Conservation (phyloP, 2,888 invertebrate species). For the Ornithoptera priamus region DNA sequence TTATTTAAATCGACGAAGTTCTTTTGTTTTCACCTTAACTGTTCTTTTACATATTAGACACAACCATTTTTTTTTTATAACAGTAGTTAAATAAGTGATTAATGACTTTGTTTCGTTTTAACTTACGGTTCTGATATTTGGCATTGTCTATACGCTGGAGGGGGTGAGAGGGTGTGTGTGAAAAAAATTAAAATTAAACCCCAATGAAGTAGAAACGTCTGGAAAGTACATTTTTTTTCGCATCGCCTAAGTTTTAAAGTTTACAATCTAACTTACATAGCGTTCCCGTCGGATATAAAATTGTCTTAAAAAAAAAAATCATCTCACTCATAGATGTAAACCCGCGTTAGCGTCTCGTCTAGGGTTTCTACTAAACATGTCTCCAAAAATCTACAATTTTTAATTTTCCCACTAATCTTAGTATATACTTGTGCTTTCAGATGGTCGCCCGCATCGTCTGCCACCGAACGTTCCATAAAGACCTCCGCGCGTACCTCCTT, state of each 20-base stretch:
- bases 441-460: conserved; percentile 37
- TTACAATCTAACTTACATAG: conserved; percentile 40
- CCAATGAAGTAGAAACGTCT: conserved; percentile 30
- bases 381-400: conserved; percentile 76
- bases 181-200: too few species aligned
- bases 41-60: conserved; percentile 73
- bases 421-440: conserved; percentile 63
- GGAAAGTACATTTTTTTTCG: conserved; percentile 45
- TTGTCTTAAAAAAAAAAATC: conserved; percentile 53
- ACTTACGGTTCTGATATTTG: conserved; percentile 63
- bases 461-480: too few species aligned
- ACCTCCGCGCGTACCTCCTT: too few species aligned
- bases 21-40: conserved; percentile 50
- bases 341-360: conserved; percentile 47
- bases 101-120: conserved; percentile 36
- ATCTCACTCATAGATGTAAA: conserved; percentile 64
- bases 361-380: conserved; percentile 72
- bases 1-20: conserved; percentile 40
- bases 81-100: conserved; percentile 59
- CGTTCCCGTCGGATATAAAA: conserved; percentile 61
- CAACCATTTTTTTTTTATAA: conserved; percentile 68
- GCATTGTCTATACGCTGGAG: conserved; percentile 57
- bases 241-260: conserved; percentile 35
- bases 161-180: too few species aligned
- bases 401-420: conserved; percentile 59